Conservation (phyloP, 2,888 invertebrate genomes). For the Entomobrya proxima region DNA sequence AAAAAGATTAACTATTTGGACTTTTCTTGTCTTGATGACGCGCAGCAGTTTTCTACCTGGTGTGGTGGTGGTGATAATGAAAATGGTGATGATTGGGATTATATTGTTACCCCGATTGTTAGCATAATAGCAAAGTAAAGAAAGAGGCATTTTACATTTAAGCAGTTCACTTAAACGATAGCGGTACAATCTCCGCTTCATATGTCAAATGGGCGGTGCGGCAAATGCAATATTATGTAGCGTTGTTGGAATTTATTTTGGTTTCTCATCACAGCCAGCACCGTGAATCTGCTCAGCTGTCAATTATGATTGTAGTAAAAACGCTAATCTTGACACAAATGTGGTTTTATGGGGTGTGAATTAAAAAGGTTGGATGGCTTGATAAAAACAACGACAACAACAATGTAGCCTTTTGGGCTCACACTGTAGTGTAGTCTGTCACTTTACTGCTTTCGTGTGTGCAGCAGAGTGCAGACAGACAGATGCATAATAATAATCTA, state of each 20-base stretch:
- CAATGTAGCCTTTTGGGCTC: not conserved
- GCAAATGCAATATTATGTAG: slow-evolving; percentile 2
- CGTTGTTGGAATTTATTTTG: not conserved
- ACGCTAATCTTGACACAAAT: slow-evolving; percentile 68
- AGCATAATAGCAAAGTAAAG: not conserved
- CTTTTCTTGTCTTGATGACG: not conserved
- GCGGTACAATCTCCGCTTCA: not conserved
- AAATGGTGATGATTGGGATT: slow-evolving; percentile 20
- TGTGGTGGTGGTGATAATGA: not conserved
- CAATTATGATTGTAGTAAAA: slow-evolving; percentile 65
- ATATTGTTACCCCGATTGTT: slow-evolving; percentile 6
- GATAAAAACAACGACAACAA: slow-evolving; percentile 8
- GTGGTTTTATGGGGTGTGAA: slow-evolving; percentile 68
- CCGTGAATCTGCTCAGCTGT: slow-evolving; percentile 51
- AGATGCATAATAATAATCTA: slow-evolving; percentile 8
- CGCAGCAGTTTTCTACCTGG: too few species aligned
- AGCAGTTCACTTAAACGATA: not conserved
- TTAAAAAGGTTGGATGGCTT: slow-evolving; percentile 60
- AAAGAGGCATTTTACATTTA: not conserved
- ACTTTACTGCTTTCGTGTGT: not conserved
- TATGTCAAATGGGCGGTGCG: slow-evolving; percentile 1
- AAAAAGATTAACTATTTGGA: not conserved
- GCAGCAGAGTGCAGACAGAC: slow-evolving; percentile 15
- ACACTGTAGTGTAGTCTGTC: slow-evolving; percentile 23
- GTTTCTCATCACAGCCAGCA: not conserved